Evolutionary conservation across 2,113 vertebrate genomes (phyloP).

Genomic region (Podilymbus podiceps): DNA sequence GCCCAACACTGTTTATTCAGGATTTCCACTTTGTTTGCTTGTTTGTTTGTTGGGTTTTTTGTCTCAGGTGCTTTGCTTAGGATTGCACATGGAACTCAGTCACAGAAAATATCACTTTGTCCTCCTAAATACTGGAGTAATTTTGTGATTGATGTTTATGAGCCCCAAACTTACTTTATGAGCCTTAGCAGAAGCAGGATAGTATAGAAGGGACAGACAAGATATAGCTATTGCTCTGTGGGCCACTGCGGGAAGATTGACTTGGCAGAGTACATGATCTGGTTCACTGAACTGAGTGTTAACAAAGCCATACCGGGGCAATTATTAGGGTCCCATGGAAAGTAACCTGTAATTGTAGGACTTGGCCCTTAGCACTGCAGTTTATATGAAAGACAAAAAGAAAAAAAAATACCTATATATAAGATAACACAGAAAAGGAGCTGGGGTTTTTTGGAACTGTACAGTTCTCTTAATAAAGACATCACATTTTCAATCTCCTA

Average conservation of each 20-base stretch:
- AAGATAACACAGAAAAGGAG: neutral
- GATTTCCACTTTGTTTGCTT: neutral
- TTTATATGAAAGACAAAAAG: neutral
- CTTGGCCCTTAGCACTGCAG: neutral
- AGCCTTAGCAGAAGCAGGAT: neutral
- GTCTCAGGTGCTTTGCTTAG: neutral
- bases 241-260: neutral
- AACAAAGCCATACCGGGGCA: neutral
- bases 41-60: neutral
- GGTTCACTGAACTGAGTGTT: neutral
- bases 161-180: neutral
- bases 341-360: neutral
- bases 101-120: neutral
- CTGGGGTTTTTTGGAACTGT: neutral
- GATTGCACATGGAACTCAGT: neutral
- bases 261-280: neutral
- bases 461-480: slow-evolving; percentile 62
- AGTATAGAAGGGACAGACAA: neutral
- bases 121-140: neutral
- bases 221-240: neutral
- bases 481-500: slow-evolving; percentile 60
- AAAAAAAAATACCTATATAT: neutral
- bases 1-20: neutral
- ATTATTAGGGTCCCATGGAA: neutral
- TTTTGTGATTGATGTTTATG: neutral